These are phyloP conservation scores for Chlamydotis undulata DNA, from an alignment of 2,113 vertebrate genomes.

Conservation along the genomic window DNA sequence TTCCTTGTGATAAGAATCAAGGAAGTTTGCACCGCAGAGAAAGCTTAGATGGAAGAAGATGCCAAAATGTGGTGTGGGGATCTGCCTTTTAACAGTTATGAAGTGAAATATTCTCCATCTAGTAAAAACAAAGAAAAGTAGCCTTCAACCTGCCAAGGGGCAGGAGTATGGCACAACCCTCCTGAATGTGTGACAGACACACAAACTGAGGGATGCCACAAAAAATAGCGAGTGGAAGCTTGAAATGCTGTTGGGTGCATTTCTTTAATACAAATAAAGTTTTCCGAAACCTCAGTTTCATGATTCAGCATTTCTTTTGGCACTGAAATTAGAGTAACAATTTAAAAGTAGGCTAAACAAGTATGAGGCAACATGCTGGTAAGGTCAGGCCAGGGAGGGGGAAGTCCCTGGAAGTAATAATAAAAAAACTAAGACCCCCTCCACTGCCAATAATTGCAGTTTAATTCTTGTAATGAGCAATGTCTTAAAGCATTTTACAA, in stretches of 20 bases:
- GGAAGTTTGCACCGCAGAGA: neutral
- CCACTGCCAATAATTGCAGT: neutral
- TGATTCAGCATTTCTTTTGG: conserved; percentile 69
- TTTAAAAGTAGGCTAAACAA: conserved; percentile 39
- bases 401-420: conserved; percentile 10
- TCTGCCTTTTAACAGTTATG: neutral
- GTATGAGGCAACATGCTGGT: conserved; percentile 2
- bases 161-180: neutral
- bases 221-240: neutral
- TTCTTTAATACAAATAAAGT: conserved; percentile 60
- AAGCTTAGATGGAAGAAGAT: neutral
- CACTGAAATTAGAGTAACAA: conserved; percentile 15
- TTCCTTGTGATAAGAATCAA: conserved; percentile 2
- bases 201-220: neutral
- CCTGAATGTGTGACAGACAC: neutral
- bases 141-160: neutral
- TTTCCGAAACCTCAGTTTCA: conserved; percentile 60
- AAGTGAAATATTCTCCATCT: neutral
- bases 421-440: neutral
- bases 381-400: neutral
- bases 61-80: neutral
- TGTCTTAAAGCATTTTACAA: neutral
- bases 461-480: neutral
- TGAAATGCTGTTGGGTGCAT: conserved; percentile 51
- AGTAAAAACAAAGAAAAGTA: neutral